Conservation (phyloP, 2,113 vertebrate genomes). For the Pteropus alecto region DNA sequence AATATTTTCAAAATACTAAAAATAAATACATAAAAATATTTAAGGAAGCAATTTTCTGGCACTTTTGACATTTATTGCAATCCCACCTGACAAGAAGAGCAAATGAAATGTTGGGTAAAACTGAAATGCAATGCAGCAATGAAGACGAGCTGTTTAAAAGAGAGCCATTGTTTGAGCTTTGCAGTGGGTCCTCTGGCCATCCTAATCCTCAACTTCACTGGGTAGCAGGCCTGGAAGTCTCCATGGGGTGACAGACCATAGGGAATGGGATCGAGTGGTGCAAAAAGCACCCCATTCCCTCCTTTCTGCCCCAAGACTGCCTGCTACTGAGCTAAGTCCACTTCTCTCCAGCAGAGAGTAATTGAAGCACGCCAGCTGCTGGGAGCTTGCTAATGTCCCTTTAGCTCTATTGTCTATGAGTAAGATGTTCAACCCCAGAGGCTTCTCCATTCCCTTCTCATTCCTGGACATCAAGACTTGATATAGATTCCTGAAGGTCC, state of each 20-base stretch:
- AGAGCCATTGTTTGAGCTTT: neutral
- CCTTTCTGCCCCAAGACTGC: neutral
- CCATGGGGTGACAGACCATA: too few relatives aligned
- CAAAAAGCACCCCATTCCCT: neutral
- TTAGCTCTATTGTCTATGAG: neutral
- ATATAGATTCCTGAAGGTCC: neutral
- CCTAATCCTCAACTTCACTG: neutral
- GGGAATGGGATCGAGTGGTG: accelerated
- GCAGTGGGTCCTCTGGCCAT: neutral
- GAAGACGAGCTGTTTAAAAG: neutral
- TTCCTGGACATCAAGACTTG: neutral
- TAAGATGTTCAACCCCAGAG: neutral
- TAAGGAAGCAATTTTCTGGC: neutral
- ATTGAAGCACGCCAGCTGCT: neutral
- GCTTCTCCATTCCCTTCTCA: neutral
- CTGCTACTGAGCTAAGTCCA: neutral
- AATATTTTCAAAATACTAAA: neutral
- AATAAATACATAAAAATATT: neutral
- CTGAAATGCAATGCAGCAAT: accelerated
- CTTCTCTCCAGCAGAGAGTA: neutral
- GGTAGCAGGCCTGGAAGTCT: neutral
- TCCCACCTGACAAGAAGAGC: neutral
- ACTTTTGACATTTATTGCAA: neutral
- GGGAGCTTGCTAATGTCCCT: neutral
- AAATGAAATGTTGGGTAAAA: neutral